phyloP scores from a whole-genome alignment of 2,888 invertebrate genomes.

The Brachycybe producta region DNA sequence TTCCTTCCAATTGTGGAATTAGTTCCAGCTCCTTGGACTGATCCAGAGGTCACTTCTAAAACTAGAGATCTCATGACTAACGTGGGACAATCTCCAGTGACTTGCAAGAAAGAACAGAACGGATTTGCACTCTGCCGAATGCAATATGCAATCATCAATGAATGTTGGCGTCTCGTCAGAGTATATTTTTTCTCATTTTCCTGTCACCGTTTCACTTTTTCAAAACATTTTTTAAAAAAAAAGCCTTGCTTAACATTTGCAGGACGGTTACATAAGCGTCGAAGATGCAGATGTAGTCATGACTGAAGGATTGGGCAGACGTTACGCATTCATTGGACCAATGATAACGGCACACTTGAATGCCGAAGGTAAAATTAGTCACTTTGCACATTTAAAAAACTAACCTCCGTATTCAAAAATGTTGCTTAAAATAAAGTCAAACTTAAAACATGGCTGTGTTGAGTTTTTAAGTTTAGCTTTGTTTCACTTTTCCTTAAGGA shows the following conservation, averaged over 20 bases:
- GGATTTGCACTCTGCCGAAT: constrained; percentile 90
- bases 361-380: constrained; percentile 55
- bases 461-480: too few species aligned
- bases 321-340: constrained; percentile 90
- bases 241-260: constrained; percentile 11
- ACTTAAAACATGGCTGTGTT: too few species aligned
- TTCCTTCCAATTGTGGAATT: constrained; percentile 89
- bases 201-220: not conserved
- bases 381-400: not conserved
- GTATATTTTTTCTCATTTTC: constrained; percentile 23
- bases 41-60: constrained; percentile 54
- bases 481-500: not conserved
- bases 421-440: too few species aligned
- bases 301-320: constrained; percentile 83
- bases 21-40: constrained; percentile 88
- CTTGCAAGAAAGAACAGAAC: constrained; percentile 68
- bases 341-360: constrained; percentile 89
- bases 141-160: constrained; percentile 88
- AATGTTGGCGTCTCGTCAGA: constrained; percentile 73
- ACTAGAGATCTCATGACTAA: constrained; percentile 67
- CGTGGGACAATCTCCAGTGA: constrained; percentile 84
- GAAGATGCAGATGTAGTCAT: constrained; percentile 86
- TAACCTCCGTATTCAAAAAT: too few species aligned
- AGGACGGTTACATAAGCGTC: constrained; percentile 68
- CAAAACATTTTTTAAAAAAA: not conserved